phyloP scores from a whole-genome alignment of 2,113 vertebrate species.

The Chaetops frenatus region DNA sequence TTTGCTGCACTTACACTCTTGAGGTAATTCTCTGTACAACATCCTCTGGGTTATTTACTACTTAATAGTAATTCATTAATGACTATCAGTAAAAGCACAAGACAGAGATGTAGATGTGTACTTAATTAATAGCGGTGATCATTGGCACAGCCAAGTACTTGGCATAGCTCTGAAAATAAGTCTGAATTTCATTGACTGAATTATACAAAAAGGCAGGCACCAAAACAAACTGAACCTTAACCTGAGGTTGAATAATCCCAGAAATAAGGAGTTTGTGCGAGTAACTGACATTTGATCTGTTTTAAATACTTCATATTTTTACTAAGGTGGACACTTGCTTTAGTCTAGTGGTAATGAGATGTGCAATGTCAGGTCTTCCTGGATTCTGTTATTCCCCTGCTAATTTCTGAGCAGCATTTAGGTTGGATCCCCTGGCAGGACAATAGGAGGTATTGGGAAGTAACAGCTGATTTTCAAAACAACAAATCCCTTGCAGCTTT shows the following conservation, averaged over 20 bases:
- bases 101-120: background rate
- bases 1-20: background rate
- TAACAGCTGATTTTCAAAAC: constrained; percentile 50
- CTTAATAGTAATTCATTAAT: background rate
- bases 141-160: background rate
- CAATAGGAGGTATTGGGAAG: background rate
- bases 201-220: background rate
- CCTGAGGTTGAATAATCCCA: background rate
- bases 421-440: constrained; percentile 17
- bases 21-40: background rate
- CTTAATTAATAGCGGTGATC: background rate
- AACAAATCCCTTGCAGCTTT: constrained; percentile 17
- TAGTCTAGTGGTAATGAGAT: background rate
- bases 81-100: background rate
- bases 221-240: background rate
- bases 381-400: background rate
- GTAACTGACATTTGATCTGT: background rate
- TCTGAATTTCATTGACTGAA: background rate
- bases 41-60: background rate
- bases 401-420: background rate
- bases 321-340: background rate
- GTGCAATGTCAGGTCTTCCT: background rate
- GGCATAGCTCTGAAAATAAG: background rate
- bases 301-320: background rate
- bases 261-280: background rate